Base-by-base conservation (phyloP, 2,113 vertebrate species). In the Percina caprodes region DNA sequence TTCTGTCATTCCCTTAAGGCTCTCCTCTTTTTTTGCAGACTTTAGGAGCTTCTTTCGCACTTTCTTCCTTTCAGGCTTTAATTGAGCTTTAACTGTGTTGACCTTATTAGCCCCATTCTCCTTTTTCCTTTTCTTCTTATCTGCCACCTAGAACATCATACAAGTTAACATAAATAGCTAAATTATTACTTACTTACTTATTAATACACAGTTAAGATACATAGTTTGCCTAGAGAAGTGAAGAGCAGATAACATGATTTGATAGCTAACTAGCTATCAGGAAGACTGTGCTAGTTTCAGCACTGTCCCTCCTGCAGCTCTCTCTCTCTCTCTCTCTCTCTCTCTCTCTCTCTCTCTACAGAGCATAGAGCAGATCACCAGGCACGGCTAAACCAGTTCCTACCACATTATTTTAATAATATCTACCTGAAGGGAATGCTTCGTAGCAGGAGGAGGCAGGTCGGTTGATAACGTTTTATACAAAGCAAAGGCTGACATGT, bases 401-500 rank as follows among this genome's bases (percentile, higher is more conserved):
- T 15, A 24, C 4, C 5, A 6, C 3, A 7, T 59, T 4, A 19
- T 10, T 61, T 46, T 6, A 35, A 68, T 5, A 0, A 3, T 8
- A 0, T 77, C 4, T 93, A 95, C 95, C 94, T 88, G 80, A 6
- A 56, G 26, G 0, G 51, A 4, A 18, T 80, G 9, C 42, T 82
- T 85, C 48, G 87, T 85, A 15, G 33, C 55, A 3, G 87, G 59
- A 26, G 86, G 60, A 63, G 78, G 3, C 2, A 6, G 3, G 1
- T 83, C 75, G 55, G 54, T 0, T 35, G 84, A 45, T 11, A 94
- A 0, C 3, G 80, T 84, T 39, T 93, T 83, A 88, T 95, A 96
- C 45, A 94, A 62, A 21, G 86, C 85, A 84, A 95, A 94, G 0
- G 95, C 95, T 1, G 95, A 95, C 94, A 94, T 91, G 87, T 88